Evolutionary conservation across 2,113 vertebrate genomes (phyloP), one percentile per base, ranked within the genome.

Genomic region (Gasterosteus nipponicus): DNA sequence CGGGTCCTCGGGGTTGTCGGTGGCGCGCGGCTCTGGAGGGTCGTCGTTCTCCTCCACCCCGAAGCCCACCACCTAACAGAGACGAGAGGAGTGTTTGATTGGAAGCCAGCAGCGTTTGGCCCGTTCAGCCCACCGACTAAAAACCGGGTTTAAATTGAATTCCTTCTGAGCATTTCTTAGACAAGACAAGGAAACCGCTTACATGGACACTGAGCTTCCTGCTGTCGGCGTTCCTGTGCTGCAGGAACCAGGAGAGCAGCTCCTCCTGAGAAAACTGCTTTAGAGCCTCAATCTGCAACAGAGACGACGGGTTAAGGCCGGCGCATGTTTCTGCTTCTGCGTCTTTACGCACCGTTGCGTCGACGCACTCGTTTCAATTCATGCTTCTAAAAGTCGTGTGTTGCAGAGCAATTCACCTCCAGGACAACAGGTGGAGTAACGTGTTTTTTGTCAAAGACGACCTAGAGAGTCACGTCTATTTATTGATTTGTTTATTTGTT

Each of bases 151-250:
- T 11, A 26, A 19, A 10, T 22, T 22, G 19, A 53, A 26, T 53
- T 26, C 22, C 51, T 26, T 29, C 22, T 29, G 53, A 47, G 35
- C 35, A 38, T 38, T 26, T 26, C 22, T 26, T 26, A 26, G 35
- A 38, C 35, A 7, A 38, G 1, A 38, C 18, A 59, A 51, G 19
- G 31, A 19, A 38, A 35, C 57, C 35, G 8, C 54, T 96, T 79
- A 99, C 97, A 0, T 99, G 98, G 0, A 99, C 95, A 0, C 97
- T 98, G 72, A 99, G 96, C 87, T 95, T 95, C 89, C 95, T 96
- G 86, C 89, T 93, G 85, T 82, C 86, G 53, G 54, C 62, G 74
- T 82, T 89, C 83, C 96, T 92, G 59, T 97, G 97, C 65, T 93
- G 88, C 88, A 92, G 91, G 89, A 97, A 98, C 95, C 97, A 99